A percentile compares a stretch with the other conserved stretches of the same genome.
These are phyloP conservation scores for Noctua fimbriata DNA, from an alignment of 2,888 invertebrate genomes.

Conservation along the genomic window DNA sequence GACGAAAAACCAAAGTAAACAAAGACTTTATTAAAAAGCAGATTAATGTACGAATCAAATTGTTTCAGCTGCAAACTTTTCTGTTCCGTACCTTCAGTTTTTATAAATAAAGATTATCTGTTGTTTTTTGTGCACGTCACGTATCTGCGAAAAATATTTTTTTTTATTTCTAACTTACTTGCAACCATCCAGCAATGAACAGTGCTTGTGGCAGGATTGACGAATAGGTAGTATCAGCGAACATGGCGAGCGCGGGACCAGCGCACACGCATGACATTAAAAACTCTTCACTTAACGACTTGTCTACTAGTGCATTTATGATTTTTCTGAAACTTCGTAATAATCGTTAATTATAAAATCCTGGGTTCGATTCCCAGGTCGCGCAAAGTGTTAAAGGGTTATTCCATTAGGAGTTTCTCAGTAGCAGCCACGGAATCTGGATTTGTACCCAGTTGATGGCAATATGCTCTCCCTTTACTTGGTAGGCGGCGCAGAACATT, in stretches of 20 bases:
- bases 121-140: not conserved
- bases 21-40: not conserved
- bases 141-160: not conserved
- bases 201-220: constrained; percentile 90
- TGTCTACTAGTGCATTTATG: constrained; percentile 84
- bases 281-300: constrained; percentile 89
- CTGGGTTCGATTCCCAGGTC: not conserved
- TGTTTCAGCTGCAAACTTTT: not conserved
- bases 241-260: constrained; percentile 88
- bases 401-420: not conserved
- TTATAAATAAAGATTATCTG: not conserved
- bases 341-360: not conserved
- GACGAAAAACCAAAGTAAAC: not conserved
- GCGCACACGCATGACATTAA: constrained; percentile 90
- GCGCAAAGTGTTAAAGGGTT: not conserved
- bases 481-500: not conserved
- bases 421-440: not conserved
- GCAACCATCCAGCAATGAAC: constrained; percentile 85
- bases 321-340: constrained; percentile 69
- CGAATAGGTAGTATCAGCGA: constrained; percentile 89
- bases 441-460: not conserved
- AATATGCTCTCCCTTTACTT: not conserved
- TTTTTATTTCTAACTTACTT: constrained; percentile 65
- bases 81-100: not conserved
- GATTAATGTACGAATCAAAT: not conserved